Conservation (phyloP, 2,113 vertebrate genomes). For the Catharus fuscescens region DNA sequence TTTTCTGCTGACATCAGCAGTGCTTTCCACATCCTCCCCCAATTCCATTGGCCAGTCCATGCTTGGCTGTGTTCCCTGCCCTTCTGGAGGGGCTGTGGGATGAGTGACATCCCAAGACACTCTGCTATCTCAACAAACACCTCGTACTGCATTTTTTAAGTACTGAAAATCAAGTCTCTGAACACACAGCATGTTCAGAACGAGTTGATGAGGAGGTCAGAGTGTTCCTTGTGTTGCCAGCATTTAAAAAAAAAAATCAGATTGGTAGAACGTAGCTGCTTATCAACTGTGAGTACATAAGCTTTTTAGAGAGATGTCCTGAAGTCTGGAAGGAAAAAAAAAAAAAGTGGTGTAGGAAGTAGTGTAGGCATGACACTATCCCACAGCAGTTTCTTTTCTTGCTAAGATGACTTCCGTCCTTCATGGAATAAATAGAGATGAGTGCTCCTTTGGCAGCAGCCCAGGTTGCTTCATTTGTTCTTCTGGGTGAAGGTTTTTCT, state of each 20-base stretch:
- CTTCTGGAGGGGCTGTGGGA: not conserved
- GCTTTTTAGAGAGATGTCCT: not conserved
- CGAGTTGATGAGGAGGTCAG: not conserved
- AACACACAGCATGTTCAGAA: not conserved
- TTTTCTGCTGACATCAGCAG: slow-evolving; percentile 49
- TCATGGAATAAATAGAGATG: slow-evolving; percentile 56
- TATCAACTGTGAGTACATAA: not conserved
- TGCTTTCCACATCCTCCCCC: not conserved
- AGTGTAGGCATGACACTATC: slow-evolving; percentile 34
- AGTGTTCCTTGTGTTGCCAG: not conserved
- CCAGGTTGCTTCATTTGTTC: slow-evolving; percentile 59
- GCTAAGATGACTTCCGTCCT: slow-evolving; percentile 53
- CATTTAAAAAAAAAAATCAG: not conserved
- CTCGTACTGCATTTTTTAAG: not conserved
- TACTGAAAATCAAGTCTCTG: not conserved
- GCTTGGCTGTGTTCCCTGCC: not conserved
- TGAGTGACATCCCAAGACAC: not conserved
- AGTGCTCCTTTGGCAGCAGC: slow-evolving; percentile 58
- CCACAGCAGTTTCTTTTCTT: slow-evolving; percentile 51
- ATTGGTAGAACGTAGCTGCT: not conserved
- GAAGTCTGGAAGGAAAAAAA: not conserved
- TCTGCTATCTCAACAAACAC: not conserved
- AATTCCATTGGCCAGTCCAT: fast-evolving
- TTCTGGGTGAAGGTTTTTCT: slow-evolving; percentile 43
- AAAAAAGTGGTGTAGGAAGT: not conserved